Evolutionary conservation across 2,113 vertebrate genomes (phyloP), one percentile per base, ranked within the genome.

Genomic region (Cyprinodon variegatus): DNA sequence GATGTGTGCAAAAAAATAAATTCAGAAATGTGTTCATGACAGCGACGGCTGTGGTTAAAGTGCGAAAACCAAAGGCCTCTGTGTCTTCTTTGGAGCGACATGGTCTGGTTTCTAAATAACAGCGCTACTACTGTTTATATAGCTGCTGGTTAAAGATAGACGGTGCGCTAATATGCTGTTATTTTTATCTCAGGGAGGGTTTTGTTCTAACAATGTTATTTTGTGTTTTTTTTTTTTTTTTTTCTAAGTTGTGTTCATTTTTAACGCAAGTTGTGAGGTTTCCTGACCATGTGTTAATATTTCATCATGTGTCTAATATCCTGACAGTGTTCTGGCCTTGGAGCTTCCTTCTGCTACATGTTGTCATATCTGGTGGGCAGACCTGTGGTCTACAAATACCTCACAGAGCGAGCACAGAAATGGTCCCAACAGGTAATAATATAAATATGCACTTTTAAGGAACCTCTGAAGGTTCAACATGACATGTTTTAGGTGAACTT

Each of bases 271-370:
- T 1, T 29, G 13, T 61, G 22, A 36, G 11, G 61, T 4, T 37
- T 61, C 36, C 41, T 6, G 20, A 1, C 4, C 10, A 39, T 38
- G 36, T 66, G 45, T 46, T 22, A 65, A n/a, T 65, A 7, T 66
- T 29, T 38, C 3, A 15, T 62, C 20, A 20, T 41, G 39, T 64
- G 15, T 65, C 15, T 65, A 87, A 7, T 90, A 7, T 65, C 78
- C 87, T 78, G 4, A 79, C 82, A 99, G 98, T 99, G 98, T 86
- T 99, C 98, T 39, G 97, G 98, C 70, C 95, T 99, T 8, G 98
- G 98, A 74, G 98, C 98, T 71, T 98, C 98, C 3, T 99, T 99
- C 83, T 99, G 98, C 88, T 99, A 98, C 38, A 94, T 99, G 96
- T 92, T 99, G 60, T 99, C 98, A 3, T 99, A 99, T 90, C 93